Conservation (phyloP, 2,888 invertebrate species). For the Hesperia comma region DNA sequence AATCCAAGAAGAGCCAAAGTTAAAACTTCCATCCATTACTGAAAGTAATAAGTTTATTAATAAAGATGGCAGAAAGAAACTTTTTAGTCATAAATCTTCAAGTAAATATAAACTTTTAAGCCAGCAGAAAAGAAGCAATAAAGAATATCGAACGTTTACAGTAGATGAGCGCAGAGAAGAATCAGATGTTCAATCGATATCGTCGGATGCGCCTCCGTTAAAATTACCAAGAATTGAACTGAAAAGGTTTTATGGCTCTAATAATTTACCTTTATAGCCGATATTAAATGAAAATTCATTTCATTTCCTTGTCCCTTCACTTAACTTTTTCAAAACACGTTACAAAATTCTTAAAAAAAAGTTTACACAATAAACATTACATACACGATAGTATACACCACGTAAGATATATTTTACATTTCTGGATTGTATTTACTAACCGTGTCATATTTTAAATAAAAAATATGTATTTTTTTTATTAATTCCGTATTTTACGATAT, state of each 20-base stretch:
- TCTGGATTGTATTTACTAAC: neutral
- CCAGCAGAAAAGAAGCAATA: slow-evolving; percentile 59
- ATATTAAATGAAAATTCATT: neutral
- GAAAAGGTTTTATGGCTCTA: slow-evolving; percentile 61
- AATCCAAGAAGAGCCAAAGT: slow-evolving; percentile 43
- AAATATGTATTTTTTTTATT: slow-evolving; percentile 6
- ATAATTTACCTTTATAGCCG: neutral
- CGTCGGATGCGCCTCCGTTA: slow-evolving; percentile 70
- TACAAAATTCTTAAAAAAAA: neutral
- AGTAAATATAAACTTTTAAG: slow-evolving; percentile 61
- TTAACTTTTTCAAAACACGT: neutral
- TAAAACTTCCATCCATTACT: slow-evolving; percentile 69
- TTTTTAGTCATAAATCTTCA: slow-evolving; percentile 55
- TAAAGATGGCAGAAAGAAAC: slow-evolving; percentile 58
- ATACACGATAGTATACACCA: no score
- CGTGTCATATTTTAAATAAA: no score
- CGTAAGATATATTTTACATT: no score
- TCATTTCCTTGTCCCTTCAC: neutral
- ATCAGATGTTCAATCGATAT: slow-evolving; percentile 64
- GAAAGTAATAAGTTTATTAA: slow-evolving; percentile 62
- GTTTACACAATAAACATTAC: no score
- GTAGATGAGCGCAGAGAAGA: slow-evolving; percentile 58
- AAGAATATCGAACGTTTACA: slow-evolving; percentile 69
- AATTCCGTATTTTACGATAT: slow-evolving; percentile 38
- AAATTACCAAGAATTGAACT: slow-evolving; percentile 75